A percentile compares a stretch with the other conserved stretches of the same genome.
Conservation (phyloP, 2,113 vertebrate genomes). For the Oreochromis niloticus region DNA sequence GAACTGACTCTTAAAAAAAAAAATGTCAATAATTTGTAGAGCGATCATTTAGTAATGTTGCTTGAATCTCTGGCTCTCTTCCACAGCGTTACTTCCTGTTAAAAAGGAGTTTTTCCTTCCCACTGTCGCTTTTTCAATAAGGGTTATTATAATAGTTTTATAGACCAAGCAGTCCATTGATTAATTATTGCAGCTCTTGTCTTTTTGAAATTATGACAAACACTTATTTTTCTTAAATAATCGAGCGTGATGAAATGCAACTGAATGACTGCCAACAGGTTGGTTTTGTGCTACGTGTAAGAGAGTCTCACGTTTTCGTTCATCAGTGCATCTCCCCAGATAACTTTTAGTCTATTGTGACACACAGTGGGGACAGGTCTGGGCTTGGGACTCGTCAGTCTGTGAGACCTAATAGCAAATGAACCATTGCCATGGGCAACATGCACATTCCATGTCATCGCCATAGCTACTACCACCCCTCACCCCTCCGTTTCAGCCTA, state of each 20-base stretch:
- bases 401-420: slow-evolving; percentile 33
- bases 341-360: slow-evolving; percentile 38
- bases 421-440: slow-evolving; percentile 50
- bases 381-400: slow-evolving; percentile 42
- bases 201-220: not conserved
- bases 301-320: not conserved
- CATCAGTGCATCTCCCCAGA: not conserved
- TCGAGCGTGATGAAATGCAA: not conserved
- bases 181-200: not conserved
- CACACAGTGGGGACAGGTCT: slow-evolving; percentile 38
- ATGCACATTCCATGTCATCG: slow-evolving; percentile 55
- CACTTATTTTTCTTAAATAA: not conserved
- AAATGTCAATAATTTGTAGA: not conserved
- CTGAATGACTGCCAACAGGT: not conserved
- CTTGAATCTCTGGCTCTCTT: not conserved
- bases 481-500: not conserved
- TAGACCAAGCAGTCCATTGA: rapidly evolving
- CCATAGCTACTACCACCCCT: slow-evolving; percentile 36
- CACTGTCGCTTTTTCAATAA: not conserved
- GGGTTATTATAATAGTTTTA: not conserved
- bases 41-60: not conserved
- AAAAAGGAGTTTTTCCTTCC: not conserved
- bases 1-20: not conserved
- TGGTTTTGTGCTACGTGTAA: not conserved
- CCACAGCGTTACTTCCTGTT: not conserved